Base-by-base conservation (phyloP, 2,113 vertebrate species). In the Macheiramphus alcinus region DNA sequence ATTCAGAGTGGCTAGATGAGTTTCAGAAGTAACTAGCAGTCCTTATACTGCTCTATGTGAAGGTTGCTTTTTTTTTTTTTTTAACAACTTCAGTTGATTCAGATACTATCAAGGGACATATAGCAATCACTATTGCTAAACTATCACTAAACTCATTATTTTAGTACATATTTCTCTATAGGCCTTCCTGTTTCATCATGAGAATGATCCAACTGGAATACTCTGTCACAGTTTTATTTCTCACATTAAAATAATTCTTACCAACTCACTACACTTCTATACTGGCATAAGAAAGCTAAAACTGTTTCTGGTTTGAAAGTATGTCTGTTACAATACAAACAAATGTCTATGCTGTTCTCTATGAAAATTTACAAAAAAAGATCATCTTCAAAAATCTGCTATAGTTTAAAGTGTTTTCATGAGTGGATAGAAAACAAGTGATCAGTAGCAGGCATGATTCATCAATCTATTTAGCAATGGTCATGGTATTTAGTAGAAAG, bases 81-180 rank as follows among this genome's bases (percentile, higher is more conserved):
- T 40, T 95, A 85, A 90, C 91, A 82, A 14, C 22, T 94, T 94
- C 78, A 79, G 40, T 75, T 95, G 87, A 94, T 92, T 78, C 86
- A 71, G 82, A 38, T 95, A 36, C 52, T 96, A 65, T 97, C 78
- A 96, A 93, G 85, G 62, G 85, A 88, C 93, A 65, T 83, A 86
- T 32, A 97, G 61, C 59, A 94, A 81, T 95, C 93, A 67, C 45
- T 70, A 36, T 62, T 87, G n/a, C n/a, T n/a, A n/a, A n/a, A n/a
- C n/a, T n/a, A n/a, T n/a, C n/a, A n/a, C n/a, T n/a, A 94, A 93
- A 50, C 29, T 94, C 42, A 22, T 83, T 95, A 75, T 93, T 95
- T 96, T 78, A 56, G n/a, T 72, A 42, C 16, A 7, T 81, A 40
- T 80, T 84, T 90, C 71, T 89, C 59, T 85, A 1, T 36, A 75